Evolutionary conservation across 2,888 invertebrate species (phyloP), one percentile per base, ranked within the genome.

Genomic region (Heteropelma amictum): DNA sequence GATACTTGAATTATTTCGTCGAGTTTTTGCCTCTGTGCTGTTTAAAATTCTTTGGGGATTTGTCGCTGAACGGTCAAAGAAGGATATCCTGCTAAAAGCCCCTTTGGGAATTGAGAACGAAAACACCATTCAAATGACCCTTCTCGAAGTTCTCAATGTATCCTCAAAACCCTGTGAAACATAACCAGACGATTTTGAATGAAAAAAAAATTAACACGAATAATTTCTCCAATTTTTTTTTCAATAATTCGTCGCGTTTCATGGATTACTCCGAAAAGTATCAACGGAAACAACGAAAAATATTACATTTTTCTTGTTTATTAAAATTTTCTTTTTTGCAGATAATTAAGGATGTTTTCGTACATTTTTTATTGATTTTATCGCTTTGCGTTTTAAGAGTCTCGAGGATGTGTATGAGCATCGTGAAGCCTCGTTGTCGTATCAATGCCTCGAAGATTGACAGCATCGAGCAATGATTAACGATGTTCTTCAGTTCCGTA

Each of bases 371-470:
- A n/a, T n/a, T n/a, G n/a, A n/a, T n/a, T n/a, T n/a, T n/a, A n/a
- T n/a, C n/a, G n/a, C n/a, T n/a, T n/a, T n/a, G n/a, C n/a, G n/a
- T n/a, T n/a, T n/a, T n/a, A n/a, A n/a, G n/a, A n/a, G n/a, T n/a
- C n/a, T n/a, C n/a, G n/a, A n/a, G n/a, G n/a, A 65, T 30, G 19
- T 28, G 40, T 28, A 17, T 21, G 17, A 81, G 80, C 84, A 80
- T 84, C 82, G 80, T 79, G 82, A 82, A 81, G 83, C 82, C 83
- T 83, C 83, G 84, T 84, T 84, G 83, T 83, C 85, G 84, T 87
- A 88, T 87, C 87, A 85, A 87, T 87, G 86, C 83, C 83, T 82
- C 80, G 78, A 81, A 86, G 87, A 88, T 88, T 86, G 88, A 87
- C 88, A 87, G 85, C 80, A 45, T 80, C 79, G 80, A 83, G 83